Conservation (phyloP, 1,140 invertebrate genomes). For the Leptoteleia sp. region DNA sequence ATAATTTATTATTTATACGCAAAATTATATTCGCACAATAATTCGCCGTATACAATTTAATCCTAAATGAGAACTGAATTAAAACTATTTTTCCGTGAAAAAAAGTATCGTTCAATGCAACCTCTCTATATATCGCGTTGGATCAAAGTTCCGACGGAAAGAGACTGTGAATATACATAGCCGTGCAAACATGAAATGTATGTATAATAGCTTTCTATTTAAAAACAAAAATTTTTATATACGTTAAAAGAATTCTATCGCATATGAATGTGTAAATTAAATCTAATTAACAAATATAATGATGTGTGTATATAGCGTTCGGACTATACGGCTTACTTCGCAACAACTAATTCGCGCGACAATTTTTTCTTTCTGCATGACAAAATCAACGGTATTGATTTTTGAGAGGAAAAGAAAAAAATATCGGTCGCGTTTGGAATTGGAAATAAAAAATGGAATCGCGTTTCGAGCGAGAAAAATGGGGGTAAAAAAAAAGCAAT, state of each 20-base stretch:
- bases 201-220: constrained; percentile 61
- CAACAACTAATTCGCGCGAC: constrained; percentile 43
- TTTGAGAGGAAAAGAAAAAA: too few relatives aligned
- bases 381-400: constrained; percentile 9
- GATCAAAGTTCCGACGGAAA: constrained; percentile 54
- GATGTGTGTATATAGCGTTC: constrained; percentile 57
- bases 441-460: constrained; percentile 3
- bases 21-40: constrained; percentile 7
- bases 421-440: too few relatives aligned
- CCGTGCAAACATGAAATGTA: constrained; percentile 29
- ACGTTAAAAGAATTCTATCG: constrained; percentile 60
- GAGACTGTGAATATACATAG: constrained; percentile 49
- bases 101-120: constrained; percentile 3
- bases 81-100: constrained; percentile 36
- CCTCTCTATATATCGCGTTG: constrained; percentile 23
- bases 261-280: constrained; percentile 72
- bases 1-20: constrained; percentile 2
- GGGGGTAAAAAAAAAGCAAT: constrained; percentile 3
- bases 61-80: constrained; percentile 30
- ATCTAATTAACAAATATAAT: constrained; percentile 65
- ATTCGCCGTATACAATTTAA: constrained; percentile 4
- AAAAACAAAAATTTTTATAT: constrained; percentile 65
- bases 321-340: constrained; percentile 56
- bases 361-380: constrained; percentile 24
- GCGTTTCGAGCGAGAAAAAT: constrained; percentile 1